phyloP scores from a whole-genome alignment of 2,113 vertebrate genomes.

The Murina feae region DNA sequence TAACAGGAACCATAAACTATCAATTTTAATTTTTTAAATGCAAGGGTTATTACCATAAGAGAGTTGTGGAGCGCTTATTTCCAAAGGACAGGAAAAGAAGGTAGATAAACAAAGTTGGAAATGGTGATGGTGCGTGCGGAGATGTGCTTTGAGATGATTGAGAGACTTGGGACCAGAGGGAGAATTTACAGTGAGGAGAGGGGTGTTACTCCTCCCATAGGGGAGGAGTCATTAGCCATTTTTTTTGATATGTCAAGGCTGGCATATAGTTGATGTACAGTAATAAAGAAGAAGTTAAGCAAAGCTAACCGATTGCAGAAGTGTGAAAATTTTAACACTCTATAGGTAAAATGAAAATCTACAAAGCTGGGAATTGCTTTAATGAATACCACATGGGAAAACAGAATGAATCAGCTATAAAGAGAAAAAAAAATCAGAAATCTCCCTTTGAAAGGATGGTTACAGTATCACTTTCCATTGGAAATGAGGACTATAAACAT shows the following conservation, averaged over 20 bases:
- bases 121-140: neutral
- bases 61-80: neutral
- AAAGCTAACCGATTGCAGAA: conserved; percentile 27
- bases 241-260: neutral
- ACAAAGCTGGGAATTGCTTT: conserved; percentile 53
- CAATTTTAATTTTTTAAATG: neutral
- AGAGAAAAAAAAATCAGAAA: conserved; percentile 26
- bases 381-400: conserved; percentile 71
- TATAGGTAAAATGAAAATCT: conserved; percentile 62
- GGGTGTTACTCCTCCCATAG: neutral
- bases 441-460: conserved; percentile 57
- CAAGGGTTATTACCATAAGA: neutral
- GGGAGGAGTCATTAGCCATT: neutral
- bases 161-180: neutral
- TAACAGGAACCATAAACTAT: neutral
- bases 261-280: neutral
- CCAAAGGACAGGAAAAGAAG: neutral
- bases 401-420: conserved; percentile 33
- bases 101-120: neutral
- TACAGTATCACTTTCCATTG: conserved; percentile 61
- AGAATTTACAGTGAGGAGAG: neutral
- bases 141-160: neutral
- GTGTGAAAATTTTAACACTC: conserved; percentile 56
- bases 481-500: conserved; percentile 67
- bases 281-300: neutral